Evolutionary conservation across 2,797 vertebrate species (phyloP).

Genomic region (Poecilia picta): DNA sequence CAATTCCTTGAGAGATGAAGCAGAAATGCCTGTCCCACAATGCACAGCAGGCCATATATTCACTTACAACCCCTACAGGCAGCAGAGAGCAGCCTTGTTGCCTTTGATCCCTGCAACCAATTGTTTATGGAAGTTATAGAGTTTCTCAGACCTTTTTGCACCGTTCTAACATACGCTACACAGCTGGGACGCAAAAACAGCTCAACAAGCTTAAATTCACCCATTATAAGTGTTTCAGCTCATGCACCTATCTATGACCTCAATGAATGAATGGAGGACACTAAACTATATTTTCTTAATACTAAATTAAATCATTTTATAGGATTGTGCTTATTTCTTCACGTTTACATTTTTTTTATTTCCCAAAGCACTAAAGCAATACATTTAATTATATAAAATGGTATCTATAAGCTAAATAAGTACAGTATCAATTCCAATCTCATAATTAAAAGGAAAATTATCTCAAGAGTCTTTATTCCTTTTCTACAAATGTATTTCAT

Average conservation of each 20-base stretch:
- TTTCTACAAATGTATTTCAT: slow-evolving; percentile 69
- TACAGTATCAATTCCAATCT: not conserved
- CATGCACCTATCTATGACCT: not conserved
- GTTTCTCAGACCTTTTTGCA: slow-evolving; percentile 61
- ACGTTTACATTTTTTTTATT: not conserved
- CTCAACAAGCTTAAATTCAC: not conserved
- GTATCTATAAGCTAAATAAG: not conserved
- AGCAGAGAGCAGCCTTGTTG: slow-evolving; percentile 64
- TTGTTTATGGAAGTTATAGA: slow-evolving; percentile 72
- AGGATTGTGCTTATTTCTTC: not conserved
- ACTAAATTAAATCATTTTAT: not conserved
- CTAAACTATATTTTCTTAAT: not conserved
- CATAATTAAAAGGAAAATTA: not conserved
- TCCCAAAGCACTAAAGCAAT: not conserved
- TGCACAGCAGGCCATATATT: slow-evolving; percentile 81
- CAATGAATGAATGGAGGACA: not conserved
- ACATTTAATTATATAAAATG: not conserved
- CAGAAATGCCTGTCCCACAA: slow-evolving; percentile 71
- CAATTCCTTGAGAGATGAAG: slow-evolving; percentile 73
- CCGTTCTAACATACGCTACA: slow-evolving; percentile 49
- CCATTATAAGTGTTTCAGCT: not conserved
- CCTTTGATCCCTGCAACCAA: slow-evolving; percentile 78
- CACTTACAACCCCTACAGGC: slow-evolving; percentile 79
- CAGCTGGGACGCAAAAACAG: slow-evolving; percentile 46
- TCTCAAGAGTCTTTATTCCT: slow-evolving; percentile 21